A percentile compares a stretch with the other conserved stretches of the same genome.
These are phyloP conservation scores for Tragulus kanchil DNA, from an alignment of 2,113 vertebrate species.

Conservation along the genomic window DNA sequence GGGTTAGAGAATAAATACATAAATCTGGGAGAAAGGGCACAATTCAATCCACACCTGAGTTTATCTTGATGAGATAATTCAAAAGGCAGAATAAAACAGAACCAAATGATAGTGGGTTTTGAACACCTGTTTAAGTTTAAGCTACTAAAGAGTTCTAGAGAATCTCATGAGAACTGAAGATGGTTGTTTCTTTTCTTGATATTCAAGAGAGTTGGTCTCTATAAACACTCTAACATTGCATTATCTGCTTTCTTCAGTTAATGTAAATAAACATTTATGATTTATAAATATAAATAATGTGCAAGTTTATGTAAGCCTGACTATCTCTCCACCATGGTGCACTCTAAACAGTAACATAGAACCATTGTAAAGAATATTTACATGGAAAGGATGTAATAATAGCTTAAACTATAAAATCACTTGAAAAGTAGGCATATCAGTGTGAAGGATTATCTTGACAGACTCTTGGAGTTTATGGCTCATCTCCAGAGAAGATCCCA, in stretches of 20 bases:
- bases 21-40: neutral
- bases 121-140: neutral
- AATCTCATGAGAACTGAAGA: neutral
- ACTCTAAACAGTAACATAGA: constrained; percentile 34
- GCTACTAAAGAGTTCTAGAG: neutral
- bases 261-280: constrained; percentile 38
- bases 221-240: constrained; percentile 56
- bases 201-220: constrained; percentile 18
- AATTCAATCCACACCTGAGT: neutral
- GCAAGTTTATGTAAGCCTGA: neutral
- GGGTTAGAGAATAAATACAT: neutral
- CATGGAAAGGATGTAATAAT: neutral
- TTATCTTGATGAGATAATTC: constrained; percentile 5
- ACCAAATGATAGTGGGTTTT: neutral
- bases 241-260: constrained; percentile 31
- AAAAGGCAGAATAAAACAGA: neutral
- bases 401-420: constrained; percentile 21
- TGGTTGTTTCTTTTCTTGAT: neutral
- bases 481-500: neutral
- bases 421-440: neutral
- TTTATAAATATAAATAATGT: constrained; percentile 53
- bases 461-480: neutral
- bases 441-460: neutral
- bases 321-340: constrained; percentile 23
- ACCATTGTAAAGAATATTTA: constrained; percentile 35